Evolutionary conservation across 2,888 invertebrate genomes (phyloP).

Genomic region (Latheticus oryzae): DNA sequence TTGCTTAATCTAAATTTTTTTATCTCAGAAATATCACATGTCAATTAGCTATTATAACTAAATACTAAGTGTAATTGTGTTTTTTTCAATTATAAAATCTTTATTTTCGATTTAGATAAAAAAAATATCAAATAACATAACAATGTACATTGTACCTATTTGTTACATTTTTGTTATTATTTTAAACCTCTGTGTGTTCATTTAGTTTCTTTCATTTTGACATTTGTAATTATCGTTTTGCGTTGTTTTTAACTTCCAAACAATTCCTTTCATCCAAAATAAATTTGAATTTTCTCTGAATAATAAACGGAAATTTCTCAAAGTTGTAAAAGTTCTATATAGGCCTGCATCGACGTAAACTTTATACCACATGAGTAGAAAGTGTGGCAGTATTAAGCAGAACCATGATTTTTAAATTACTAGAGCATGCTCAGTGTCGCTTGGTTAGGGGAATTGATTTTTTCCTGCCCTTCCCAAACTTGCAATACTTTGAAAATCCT

Average conservation of each 20-base stretch:
- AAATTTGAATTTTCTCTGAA: slow-evolving; percentile 24
- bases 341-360: no score
- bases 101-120: no score
- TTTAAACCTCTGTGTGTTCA: not conserved
- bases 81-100: no score
- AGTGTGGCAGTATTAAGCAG: slow-evolving; percentile 42
- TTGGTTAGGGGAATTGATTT: slow-evolving; percentile 56
- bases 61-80: no score
- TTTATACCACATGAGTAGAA: slow-evolving; percentile 18
- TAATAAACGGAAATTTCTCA: slow-evolving; percentile 18
- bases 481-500: slow-evolving; percentile 60
- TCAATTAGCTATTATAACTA: no score
- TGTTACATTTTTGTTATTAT: slow-evolving; percentile 4
- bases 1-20: slow-evolving; percentile 1
- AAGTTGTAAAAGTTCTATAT: slow-evolving; percentile 16
- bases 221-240: slow-evolving; percentile 3
- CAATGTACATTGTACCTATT: not conserved
- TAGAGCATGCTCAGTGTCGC: slow-evolving; percentile 55
- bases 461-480: slow-evolving; percentile 60
- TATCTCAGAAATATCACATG: not conserved
- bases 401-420: slow-evolving; percentile 51
- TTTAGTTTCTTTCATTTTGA: slow-evolving; percentile 6
- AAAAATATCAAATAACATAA: slow-evolving; percentile 3
- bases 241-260: slow-evolving; percentile 18
- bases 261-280: slow-evolving; percentile 12